These are phyloP conservation scores for Gallinago paraguaiae DNA, from an alignment of 2,113 vertebrate genomes.

Conservation along the genomic window DNA sequence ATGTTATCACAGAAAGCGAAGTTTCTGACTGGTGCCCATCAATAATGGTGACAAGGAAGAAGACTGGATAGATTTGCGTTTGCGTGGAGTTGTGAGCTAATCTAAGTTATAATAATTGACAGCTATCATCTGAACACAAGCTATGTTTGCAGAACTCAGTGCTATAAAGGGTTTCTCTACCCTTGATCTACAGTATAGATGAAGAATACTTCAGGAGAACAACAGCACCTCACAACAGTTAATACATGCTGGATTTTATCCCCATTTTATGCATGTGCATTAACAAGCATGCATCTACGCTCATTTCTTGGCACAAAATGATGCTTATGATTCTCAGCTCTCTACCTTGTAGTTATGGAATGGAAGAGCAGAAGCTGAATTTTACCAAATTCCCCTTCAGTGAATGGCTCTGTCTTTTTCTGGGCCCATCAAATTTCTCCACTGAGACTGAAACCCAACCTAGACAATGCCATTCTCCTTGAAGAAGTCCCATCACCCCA, in stretches of 20 bases:
- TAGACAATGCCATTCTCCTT: neutral
- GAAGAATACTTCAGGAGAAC: neutral
- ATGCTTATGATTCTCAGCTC: neutral
- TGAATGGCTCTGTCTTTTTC: neutral
- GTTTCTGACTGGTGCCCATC: neutral
- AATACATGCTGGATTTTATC: neutral
- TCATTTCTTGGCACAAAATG: neutral
- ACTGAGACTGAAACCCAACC: neutral
- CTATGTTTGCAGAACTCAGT: neutral
- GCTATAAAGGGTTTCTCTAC: neutral
- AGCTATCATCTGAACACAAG: neutral
- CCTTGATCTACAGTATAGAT: neutral
- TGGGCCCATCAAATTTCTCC: neutral
- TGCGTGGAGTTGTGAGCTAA: neutral
- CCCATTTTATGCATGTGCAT: neutral
- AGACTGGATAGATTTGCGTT: neutral
- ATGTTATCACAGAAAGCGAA: neutral
- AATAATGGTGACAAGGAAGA: neutral
- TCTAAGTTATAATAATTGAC: neutral
- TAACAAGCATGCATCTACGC: neutral
- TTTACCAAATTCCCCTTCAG: neutral
- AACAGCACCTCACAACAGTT: neutral
- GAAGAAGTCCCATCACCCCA: neutral
- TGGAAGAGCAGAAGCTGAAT: neutral
- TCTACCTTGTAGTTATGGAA: neutral